Conservation (phyloP, 92 coral and sea anemone species). For the Zoanthus solanderi region DNA sequence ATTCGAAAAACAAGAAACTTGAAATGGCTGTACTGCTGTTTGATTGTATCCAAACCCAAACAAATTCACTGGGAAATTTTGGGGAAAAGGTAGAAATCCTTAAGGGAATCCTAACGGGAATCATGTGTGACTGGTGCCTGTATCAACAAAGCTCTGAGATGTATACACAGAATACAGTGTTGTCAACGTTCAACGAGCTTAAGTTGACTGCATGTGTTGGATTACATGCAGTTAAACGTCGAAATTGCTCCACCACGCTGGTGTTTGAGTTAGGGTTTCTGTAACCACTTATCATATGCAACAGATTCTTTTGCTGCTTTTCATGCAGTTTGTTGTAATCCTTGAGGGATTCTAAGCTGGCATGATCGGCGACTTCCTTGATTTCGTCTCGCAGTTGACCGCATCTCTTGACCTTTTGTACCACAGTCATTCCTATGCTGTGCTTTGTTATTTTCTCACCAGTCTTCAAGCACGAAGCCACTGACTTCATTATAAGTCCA, state of each 20-base stretch:
- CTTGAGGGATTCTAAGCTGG: constrained; percentile 27
- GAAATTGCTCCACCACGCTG: neutral
- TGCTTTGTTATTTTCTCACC: constrained; percentile 61
- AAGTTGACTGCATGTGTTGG: neutral
- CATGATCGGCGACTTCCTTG: constrained; percentile 31
- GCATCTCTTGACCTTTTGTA: neutral
- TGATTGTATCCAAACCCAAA: neutral
- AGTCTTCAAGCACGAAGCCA: constrained; percentile 63
- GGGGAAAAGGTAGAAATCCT: neutral
- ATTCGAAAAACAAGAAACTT: neutral
- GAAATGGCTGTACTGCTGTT: too few species aligned
- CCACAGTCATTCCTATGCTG: constrained; percentile 57
- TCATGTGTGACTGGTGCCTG: neutral
- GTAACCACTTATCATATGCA: constrained; percentile 19
- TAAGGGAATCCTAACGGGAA: neutral
- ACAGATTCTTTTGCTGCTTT: neutral
- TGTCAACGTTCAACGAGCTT: neutral
- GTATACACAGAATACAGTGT: neutral
- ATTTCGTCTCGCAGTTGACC: constrained; percentile 14
- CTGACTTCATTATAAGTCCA: constrained; percentile 56
- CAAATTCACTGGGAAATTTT: neutral
- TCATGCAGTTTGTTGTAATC: neutral
- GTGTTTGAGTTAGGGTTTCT: neutral
- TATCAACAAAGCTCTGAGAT: neutral
- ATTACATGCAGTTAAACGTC: neutral